phyloP scores from a whole-genome alignment of 1,140 invertebrate species.

The Daktulosphaira vitifoliae region DNA sequence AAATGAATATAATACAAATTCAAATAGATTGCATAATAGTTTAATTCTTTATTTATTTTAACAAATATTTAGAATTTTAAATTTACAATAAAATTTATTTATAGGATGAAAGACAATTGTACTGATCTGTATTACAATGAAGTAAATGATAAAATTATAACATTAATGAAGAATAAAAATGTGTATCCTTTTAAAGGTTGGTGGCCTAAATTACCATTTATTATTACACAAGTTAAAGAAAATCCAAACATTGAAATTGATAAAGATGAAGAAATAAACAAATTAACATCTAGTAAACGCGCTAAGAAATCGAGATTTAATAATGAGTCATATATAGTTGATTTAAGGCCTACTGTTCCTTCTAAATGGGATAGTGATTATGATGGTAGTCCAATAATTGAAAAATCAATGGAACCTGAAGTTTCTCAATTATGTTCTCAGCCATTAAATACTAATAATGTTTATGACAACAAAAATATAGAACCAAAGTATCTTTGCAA shows the following conservation, averaged over 20 bases:
- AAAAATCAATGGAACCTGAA: background rate
- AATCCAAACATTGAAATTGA: slow-evolving; percentile 28
- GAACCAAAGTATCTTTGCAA: background rate
- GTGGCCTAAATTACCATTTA: slow-evolving; percentile 21
- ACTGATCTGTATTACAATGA: background rate
- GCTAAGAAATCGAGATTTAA: slow-evolving; percentile 24
- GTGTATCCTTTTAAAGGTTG: slow-evolving; percentile 27
- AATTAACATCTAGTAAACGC: slow-evolving; percentile 9
- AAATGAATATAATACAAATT: too few relatives aligned
- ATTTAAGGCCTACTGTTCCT: slow-evolving; percentile 26
- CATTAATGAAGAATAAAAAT: slow-evolving; percentile 19
- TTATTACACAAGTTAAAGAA: slow-evolving; percentile 13
- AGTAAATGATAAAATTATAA: background rate
- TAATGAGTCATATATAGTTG: background rate
- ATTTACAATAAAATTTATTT: too few relatives aligned
- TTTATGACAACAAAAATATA: background rate
- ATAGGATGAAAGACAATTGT: background rate
- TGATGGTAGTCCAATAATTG: slow-evolving; percentile 34
- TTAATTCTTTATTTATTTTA: too few relatives aligned
- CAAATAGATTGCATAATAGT: too few relatives aligned
- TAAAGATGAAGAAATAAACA: background rate
- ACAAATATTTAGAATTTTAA: too few relatives aligned
- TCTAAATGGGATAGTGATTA: slow-evolving; percentile 39
- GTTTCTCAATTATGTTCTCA: background rate
- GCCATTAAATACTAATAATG: background rate